Conservation (phyloP, 2,113 vertebrate species). For the Ovibos moschatus region DNA sequence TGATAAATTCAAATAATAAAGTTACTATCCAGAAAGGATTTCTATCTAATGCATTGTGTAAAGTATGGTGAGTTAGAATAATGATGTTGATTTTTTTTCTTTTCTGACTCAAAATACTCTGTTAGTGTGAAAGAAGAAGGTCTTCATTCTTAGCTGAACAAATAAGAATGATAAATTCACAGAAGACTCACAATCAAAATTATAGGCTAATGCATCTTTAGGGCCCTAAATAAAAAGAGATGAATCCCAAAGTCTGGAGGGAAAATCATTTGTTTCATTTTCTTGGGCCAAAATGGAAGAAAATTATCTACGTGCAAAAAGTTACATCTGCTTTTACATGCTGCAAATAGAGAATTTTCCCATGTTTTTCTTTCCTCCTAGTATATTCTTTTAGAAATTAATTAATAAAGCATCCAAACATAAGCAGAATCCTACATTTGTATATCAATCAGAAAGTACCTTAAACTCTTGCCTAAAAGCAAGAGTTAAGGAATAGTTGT, state of each 20-base stretch:
- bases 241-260: neutral
- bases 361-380: neutral
- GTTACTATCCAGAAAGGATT: neutral
- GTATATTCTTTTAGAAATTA: constrained; percentile 64
- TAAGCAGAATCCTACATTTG: constrained; percentile 44
- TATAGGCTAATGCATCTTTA: neutral
- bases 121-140: neutral
- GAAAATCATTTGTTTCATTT: neutral
- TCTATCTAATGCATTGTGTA: neutral
- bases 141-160: neutral
- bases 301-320: neutral
- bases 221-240: neutral
- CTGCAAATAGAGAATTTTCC: neutral
- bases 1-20: neutral
- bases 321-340: constrained; percentile 13
- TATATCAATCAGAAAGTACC: constrained; percentile 55
- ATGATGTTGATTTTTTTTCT: neutral
- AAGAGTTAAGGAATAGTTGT: constrained; percentile 64
- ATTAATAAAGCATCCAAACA: constrained; percentile 69
- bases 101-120: neutral
- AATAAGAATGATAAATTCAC: neutral
- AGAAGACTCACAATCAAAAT: neutral
- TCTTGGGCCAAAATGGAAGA: constrained; percentile 1
- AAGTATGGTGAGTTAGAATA: neutral
- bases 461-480: constrained; percentile 55